Evolutionary conservation across 2,113 vertebrate genomes (phyloP).

Genomic region (Neomonachus schauinslandi): DNA sequence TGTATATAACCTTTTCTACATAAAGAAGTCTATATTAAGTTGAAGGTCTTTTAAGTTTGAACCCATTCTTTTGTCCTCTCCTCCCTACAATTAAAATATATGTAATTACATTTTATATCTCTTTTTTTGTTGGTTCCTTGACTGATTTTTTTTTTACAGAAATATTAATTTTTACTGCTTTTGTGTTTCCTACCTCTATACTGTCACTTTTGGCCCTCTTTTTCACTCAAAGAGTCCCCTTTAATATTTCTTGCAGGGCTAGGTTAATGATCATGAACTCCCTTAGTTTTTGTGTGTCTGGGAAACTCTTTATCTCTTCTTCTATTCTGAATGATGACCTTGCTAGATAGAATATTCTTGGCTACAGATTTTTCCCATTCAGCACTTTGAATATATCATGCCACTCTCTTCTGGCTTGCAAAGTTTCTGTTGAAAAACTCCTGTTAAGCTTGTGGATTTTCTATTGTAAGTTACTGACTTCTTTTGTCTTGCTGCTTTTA

Average conservation of each 20-base stretch:
- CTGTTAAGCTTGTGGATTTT: neutral
- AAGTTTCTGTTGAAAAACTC: neutral
- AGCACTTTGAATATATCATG: neutral
- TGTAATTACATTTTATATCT: neutral
- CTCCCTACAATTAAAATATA: neutral
- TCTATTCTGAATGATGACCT: neutral
- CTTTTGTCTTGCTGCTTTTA: neutral
- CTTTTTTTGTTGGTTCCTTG: neutral
- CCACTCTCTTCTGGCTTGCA: neutral
- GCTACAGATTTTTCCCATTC: neutral
- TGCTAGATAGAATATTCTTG: neutral
- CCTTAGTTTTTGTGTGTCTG: neutral
- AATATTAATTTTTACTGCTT: neutral
- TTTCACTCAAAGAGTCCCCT: neutral
- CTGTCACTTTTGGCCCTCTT: neutral
- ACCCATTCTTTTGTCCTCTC: neutral
- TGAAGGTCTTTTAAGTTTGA: neutral
- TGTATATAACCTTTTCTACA: neutral
- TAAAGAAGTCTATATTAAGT: neutral
- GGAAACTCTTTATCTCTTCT: neutral
- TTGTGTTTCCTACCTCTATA: neutral
- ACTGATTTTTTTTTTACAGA: neutral
- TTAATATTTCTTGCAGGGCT: neutral
- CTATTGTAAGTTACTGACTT: neutral
- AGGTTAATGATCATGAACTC: neutral